Evolutionary conservation across 2,888 invertebrate species (phyloP).

Genomic region (Agonopterix alstromeriana): DNA sequence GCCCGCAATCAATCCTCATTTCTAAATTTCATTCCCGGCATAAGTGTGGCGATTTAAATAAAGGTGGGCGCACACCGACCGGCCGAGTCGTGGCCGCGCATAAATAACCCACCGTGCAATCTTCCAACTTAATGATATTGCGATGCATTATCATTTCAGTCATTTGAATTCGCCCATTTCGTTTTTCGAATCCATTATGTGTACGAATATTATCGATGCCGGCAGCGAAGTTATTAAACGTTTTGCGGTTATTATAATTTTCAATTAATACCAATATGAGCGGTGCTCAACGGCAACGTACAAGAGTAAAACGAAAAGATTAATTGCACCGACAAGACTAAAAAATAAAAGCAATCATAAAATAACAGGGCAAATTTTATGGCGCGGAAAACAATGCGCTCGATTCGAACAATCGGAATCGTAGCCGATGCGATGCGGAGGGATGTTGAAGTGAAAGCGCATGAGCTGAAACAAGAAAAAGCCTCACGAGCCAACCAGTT

Average conservation of each 20-base stretch:
- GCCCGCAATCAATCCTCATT: conserved; percentile 34
- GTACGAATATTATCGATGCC: conserved; percentile 5
- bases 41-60: conserved; percentile 30
- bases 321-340: conserved; percentile 34
- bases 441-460: conserved; percentile 58
- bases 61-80: conserved; percentile 32
- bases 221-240: conserved; percentile 15
- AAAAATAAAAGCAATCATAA: conserved; percentile 46
- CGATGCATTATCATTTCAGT: conserved; percentile 45
- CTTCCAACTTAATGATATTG: conserved; percentile 54
- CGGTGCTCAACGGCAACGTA: conserved; percentile 13
- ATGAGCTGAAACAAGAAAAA: conserved; percentile 65
- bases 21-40: conserved; percentile 26
- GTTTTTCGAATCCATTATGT: conserved; percentile 31
- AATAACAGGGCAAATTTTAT: conserved; percentile 54
- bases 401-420: conserved; percentile 54
- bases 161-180: conserved; percentile 39
- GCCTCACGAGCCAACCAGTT: conserved; percentile 66
- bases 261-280: conserved; percentile 27
- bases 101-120: conserved; percentile 52
- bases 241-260: conserved; percentile 23
- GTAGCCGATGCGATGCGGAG: conserved; percentile 33
- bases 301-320: conserved; percentile 29
- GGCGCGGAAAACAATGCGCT: conserved; percentile 59
- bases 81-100: conserved; percentile 31